Evolutionary conservation across 2,113 vertebrate genomes (phyloP).

Genomic region (Ellobius talpinus): DNA sequence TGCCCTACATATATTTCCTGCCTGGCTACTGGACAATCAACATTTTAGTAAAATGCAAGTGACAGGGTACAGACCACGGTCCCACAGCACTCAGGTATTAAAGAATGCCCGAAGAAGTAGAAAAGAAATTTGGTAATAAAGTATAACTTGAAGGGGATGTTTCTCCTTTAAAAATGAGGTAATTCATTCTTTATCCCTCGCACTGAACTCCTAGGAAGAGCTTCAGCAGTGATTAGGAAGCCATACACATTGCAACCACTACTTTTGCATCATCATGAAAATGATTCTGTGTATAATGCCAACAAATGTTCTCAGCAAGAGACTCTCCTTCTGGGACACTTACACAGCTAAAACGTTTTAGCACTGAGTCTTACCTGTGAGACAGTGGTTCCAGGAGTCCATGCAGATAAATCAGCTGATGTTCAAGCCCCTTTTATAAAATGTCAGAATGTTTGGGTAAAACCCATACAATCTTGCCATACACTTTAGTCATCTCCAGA

Average conservation of each 20-base stretch:
- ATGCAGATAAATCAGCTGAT: not conserved
- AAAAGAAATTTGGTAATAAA: constrained; percentile 23
- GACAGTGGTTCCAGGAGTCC: not conserved
- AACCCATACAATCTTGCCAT: not conserved
- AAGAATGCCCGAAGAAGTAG: not conserved
- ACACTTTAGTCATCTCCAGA: not conserved
- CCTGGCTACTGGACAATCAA: too few relatives aligned
- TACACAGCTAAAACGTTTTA: not conserved
- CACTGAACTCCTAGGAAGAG: not conserved
- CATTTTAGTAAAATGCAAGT: too few relatives aligned
- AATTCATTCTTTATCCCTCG: not conserved
- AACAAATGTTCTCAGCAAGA: constrained; percentile 25
- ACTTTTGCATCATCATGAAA: not conserved
- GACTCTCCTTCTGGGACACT: not conserved
- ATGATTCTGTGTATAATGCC: not conserved
- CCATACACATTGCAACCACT: not conserved
- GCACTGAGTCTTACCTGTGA: not conserved
- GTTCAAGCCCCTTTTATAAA: not conserved
- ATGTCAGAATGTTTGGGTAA: not conserved
- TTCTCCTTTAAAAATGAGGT: not conserved
- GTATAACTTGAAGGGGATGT: constrained; percentile 46
- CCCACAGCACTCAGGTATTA: not conserved
- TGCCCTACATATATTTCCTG: too few relatives aligned
- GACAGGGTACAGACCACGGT: too few relatives aligned
- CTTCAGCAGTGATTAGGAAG: not conserved